Percentiles rank a stretch among this genome's conserved stretches.
These are phyloP conservation scores for Pungitius pungitius DNA, from an alignment of 2,113 vertebrate genomes.

Conservation along the genomic window DNA sequence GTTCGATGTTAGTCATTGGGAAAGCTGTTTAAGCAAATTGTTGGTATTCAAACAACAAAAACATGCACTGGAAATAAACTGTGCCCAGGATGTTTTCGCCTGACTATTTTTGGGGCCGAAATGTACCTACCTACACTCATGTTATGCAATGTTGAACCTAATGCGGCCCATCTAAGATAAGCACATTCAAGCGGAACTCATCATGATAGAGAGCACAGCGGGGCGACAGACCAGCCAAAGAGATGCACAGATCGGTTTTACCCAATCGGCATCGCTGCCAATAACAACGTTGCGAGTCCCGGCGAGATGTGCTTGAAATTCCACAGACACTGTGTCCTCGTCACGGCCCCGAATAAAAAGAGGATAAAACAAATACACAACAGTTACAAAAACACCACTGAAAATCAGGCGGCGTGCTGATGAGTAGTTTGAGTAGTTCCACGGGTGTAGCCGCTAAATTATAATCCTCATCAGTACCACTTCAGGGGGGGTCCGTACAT, in stretches of 20 bases:
- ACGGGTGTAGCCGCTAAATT: neutral
- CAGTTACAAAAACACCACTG: neutral
- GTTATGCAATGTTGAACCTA: constrained; percentile 49
- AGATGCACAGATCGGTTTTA: constrained; percentile 23
- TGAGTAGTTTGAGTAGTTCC: neutral
- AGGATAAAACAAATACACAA: neutral
- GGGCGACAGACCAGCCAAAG: constrained; percentile 15
- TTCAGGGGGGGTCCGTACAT: neutral
- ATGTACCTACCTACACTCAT: constrained; percentile 10
- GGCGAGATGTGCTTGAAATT: neutral
- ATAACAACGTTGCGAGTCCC: neutral
- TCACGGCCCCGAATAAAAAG: neutral
- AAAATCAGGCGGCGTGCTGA: neutral
- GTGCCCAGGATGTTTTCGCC: neutral
- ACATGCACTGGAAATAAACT: neutral
- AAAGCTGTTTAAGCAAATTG: neutral
- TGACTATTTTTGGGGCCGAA: constrained; percentile 42
- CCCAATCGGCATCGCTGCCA: neutral
- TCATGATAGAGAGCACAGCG: constrained; percentile 17
- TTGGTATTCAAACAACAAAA: constrained; percentile 8
- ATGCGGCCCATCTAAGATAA: constrained; percentile 41
- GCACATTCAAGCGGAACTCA: constrained; percentile 1
- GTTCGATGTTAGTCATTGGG: neutral
- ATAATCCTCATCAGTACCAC: neutral
- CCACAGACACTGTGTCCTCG: neutral